Base-by-base conservation (phyloP, 2,797 vertebrate species). In the Allobates femoralis region DNA sequence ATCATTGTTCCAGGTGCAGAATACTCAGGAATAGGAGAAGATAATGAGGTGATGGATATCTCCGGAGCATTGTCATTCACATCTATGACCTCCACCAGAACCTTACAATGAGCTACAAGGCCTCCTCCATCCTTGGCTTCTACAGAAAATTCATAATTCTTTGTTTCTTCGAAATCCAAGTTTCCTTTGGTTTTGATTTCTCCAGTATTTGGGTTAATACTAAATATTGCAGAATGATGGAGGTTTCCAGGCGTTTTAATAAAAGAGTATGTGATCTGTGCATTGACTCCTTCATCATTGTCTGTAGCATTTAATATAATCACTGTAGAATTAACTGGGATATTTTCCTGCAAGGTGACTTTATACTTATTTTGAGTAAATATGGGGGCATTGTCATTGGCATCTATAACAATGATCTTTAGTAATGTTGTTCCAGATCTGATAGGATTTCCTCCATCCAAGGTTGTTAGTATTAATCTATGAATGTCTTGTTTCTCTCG, bases 101-200 rank as follows among this genome's bases (percentile, higher is more conserved):
- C 94, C 91, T 96, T 96, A 88, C 94, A 95, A 90, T 95, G 94
- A 6, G 93, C 95, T 15, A 94, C 93, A 77, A 95, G 92, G 0
- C 95, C 91, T 0, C 95, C 95, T 10, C 41, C 92, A 90, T 96
- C 95, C 93, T 94, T 46, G 6, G 41, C 94, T 5, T 85, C 10
- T 32, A 89, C 30, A 18, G 86, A 75, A 28, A 89, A 62, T 18
- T 89, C 88, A 71, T 87, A 85, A 32, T 81, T 76, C 19, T 46
- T 81, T 32, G 60, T 56, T 34, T 62, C 37, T 32, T 87, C 88
- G 78, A 80, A 87, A 78, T 89, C 86, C 12, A 89, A 51, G 34
- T 77, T 55, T 71, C 56, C 75, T 37, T 60, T 89, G 15, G 46
- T 86, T 1, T 34, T 77, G n/a, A 87, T 84, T 58, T 89, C 85